Evolutionary conservation across 2,113 vertebrate species (phyloP).

Genomic region (Bungarus multicinctus): DNA sequence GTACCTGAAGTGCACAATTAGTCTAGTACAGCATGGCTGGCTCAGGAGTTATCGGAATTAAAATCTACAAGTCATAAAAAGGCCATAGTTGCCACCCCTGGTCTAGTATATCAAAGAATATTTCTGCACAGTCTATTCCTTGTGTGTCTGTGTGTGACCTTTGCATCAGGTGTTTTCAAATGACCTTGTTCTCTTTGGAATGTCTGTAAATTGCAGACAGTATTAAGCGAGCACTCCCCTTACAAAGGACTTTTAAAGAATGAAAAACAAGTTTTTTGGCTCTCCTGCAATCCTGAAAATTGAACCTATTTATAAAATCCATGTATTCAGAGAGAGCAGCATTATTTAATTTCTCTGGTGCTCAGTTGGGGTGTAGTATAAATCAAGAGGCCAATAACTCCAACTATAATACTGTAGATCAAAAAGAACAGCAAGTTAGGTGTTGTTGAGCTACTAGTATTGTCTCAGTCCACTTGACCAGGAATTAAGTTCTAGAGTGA

Average conservation of each 20-base stretch:
- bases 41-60: neutral
- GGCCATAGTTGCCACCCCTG: neutral
- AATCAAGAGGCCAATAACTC: neutral
- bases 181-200: conserved; percentile 48
- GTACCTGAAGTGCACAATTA: neutral
- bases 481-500: neutral
- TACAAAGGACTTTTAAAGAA: neutral
- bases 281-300: neutral
- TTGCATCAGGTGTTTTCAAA: conserved; percentile 58
- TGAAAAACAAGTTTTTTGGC: neutral
- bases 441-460: neutral
- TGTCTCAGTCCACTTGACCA: neutral
- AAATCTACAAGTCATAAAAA: neutral
- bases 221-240: neutral
- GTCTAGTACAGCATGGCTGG: neutral
- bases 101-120: neutral
- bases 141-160: conserved; percentile 29
- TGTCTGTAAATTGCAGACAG: conserved; percentile 52
- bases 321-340: neutral
- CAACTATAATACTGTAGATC: neutral
- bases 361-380: neutral
- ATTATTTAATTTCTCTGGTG: neutral
- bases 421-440: neutral
- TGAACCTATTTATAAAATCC: neutral
- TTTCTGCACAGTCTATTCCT: conserved; percentile 1